Base-by-base conservation (phyloP, 2,113 vertebrate genomes). In the Recurvirostra avosetta region DNA sequence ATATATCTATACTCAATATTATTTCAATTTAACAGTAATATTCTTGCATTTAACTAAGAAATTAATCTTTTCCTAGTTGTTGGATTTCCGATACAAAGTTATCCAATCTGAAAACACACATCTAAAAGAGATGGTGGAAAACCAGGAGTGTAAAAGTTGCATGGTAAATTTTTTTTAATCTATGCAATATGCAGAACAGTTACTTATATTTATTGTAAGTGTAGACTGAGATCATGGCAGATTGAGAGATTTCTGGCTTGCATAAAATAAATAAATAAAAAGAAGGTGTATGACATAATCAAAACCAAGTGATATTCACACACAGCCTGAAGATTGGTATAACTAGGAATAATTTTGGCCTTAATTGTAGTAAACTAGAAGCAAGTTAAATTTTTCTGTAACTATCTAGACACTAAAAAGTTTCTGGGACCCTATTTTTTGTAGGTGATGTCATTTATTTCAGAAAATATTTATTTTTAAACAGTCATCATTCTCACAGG, bases 41-140 rank as follows among this genome's bases (percentile, higher is more conserved):
- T 59, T 59, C 26, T 63, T 80, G n/a, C n/a, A 34, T 85, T 75
- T 92, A 87, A 94, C 53, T 50, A 72, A 86, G 32, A 79, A 90
- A n/a, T 71, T 7, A 22, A 94, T 95, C 66, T 95, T 94, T 90
- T 94, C 82, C 67, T 92, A 98, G 98, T 87, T 98, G 61, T 55
- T 97, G 68, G 96, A 97, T 73, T 95, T 94, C 82, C 96, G 0
- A 40, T 96, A 95, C 45, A 95, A 96, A 86, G 90, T 92, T 79
- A 66, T 97, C 88, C 86, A 86, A 94, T 94, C 83, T 36, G 98
- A 97, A 97, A 98, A 97, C 68, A 92, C 81, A 32, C 97, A 97
- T 59, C 77, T 97, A 25, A 98, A 98, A 94, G 97, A 96, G 71
- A 97, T 97, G 80, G 67, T 98, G 92, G 96, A 97, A 85, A 95